Evolutionary conservation across 2,797 vertebrate genomes (phyloP).

Genomic region (Margarornis squamiger): DNA sequence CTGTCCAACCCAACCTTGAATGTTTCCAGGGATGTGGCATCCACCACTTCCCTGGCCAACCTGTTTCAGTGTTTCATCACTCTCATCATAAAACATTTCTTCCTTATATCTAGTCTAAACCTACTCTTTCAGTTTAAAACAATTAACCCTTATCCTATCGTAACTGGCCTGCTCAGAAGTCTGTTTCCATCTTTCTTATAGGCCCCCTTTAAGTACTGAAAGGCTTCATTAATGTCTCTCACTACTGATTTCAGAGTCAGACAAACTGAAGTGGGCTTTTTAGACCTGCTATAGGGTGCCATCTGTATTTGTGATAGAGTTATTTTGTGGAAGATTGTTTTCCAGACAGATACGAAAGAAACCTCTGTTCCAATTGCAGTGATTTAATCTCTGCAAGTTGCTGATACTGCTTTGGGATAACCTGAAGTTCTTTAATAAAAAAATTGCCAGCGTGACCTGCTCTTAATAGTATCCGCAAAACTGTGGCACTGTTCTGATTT

Average conservation of each 20-base stretch:
- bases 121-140: neutral
- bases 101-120: neutral
- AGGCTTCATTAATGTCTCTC: neutral
- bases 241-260: neutral
- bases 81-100: neutral
- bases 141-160: neutral
- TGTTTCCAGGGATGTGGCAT: neutral
- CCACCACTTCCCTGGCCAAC: neutral
- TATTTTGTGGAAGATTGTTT: neutral
- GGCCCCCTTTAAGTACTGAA: neutral
- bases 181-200: neutral
- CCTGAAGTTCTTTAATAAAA: neutral
- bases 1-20: neutral
- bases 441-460: neutral
- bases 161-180: neutral
- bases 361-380: neutral
- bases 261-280: neutral
- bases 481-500: neutral
- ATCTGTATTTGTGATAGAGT: neutral
- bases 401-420: neutral
- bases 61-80: neutral
- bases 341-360: neutral
- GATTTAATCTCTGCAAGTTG: neutral
- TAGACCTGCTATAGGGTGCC: neutral
- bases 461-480: neutral